Evolutionary conservation across 2,888 invertebrate species (phyloP).

Genomic region (Eristalis intricaria): DNA sequence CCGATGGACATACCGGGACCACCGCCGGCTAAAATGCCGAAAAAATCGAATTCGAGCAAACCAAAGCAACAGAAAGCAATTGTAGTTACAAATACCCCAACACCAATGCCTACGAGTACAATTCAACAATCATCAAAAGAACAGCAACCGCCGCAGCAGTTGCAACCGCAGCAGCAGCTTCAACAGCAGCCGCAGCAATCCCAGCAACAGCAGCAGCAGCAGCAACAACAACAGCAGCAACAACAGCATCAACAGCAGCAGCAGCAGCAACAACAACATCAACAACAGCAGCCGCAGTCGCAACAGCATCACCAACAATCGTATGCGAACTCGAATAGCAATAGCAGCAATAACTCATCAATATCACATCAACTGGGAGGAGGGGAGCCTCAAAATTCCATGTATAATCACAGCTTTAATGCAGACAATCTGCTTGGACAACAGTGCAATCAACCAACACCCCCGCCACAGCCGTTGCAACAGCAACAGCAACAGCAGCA

Average conservation of each 20-base stretch:
- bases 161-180: conserved; percentile 76
- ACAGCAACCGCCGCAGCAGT: conserved; percentile 70
- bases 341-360: conserved; percentile 79
- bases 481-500: conserved; percentile 51
- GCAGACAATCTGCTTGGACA: conserved; percentile 78
- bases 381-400: conserved; percentile 80
- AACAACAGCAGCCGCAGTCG: conserved; percentile 72
- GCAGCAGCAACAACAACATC: conserved; percentile 72
- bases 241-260: conserved; percentile 74
- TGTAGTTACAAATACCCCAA: conserved; percentile 77
- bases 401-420: conserved; percentile 80
- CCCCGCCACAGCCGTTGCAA: conserved; percentile 73
- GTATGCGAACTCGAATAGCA: conserved; percentile 79
- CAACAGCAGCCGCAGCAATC: conserved; percentile 73
- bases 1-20: conserved; percentile 80
- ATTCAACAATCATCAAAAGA: conserved; percentile 77
- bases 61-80: conserved; percentile 77
- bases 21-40: conserved; percentile 79
- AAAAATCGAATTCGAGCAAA: conserved; percentile 79
- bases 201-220: conserved; percentile 65
- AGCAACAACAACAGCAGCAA: conserved; percentile 77
- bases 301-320: conserved; percentile 75
- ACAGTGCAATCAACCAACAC: conserved; percentile 75
- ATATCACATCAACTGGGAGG: conserved; percentile 80
- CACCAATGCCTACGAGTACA: conserved; percentile 79